These are phyloP conservation scores for Zapornia atra DNA, from an alignment of 2,113 vertebrate species.

Conservation along the genomic window DNA sequence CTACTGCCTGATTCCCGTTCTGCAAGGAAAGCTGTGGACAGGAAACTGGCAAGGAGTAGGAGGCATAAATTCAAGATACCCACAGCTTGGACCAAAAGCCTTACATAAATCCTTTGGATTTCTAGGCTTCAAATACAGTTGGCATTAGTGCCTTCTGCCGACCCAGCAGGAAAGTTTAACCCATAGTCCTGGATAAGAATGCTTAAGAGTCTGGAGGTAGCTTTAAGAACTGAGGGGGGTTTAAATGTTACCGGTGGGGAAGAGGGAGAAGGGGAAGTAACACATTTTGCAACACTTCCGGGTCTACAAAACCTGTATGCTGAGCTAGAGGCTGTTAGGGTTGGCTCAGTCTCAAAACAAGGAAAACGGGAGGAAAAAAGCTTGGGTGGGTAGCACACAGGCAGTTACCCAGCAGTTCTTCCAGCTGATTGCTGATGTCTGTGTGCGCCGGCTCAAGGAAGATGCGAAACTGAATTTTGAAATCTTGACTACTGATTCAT, in stretches of 20 bases:
- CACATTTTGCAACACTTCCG: not conserved
- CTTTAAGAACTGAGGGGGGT: not conserved
- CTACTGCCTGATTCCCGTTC: conserved; percentile 15
- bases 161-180: conserved; percentile 22
- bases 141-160: conserved; percentile 6
- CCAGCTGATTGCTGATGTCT: not conserved
- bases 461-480: not conserved
- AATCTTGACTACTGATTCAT: not conserved
- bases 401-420: not conserved
- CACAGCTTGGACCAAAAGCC: not conserved
- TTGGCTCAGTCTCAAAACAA: not conserved
- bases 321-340: not conserved
- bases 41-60: conserved; percentile 7
- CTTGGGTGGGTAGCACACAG: not conserved
- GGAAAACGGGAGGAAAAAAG: not conserved
- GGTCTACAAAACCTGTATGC: not conserved
- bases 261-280: not conserved
- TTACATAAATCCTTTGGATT: conserved; percentile 45
- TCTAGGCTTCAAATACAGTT: not conserved
- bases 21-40: not conserved
- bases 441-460: not conserved
- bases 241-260: not conserved
- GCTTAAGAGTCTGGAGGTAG: conserved; percentile 4
- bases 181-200: rapidly evolving
- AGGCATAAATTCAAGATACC: conserved; percentile 4